Evolutionary conservation across 2,888 invertebrate genomes (phyloP), one percentile per base, ranked within the genome.

Genomic region (Onthophagus sagittarius): DNA sequence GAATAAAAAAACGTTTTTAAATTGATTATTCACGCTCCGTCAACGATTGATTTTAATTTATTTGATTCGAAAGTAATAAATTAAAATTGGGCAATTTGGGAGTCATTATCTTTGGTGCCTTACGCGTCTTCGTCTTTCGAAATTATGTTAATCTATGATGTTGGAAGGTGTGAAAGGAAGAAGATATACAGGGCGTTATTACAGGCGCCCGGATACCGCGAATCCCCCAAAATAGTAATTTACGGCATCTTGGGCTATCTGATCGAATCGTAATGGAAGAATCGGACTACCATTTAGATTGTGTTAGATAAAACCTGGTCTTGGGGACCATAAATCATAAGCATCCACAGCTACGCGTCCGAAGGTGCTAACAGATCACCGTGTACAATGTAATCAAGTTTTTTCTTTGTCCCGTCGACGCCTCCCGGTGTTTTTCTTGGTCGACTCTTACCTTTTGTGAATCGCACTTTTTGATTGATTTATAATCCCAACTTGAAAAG

Each of bases 281-380:
- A 79, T 78, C 80, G 74, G 79, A 80, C 82, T 81, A 81, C 82
- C 82, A 83, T 83, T 83, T 83, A 84, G 84, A 84, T 84, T 79
- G 82, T 80, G 82, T 79, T 77, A 76, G 83, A 84, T 83, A 83
- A 83, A 77, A 23, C 23, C 23, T 23, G 23, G 23, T 23, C 23
- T 23, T 23, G 69, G 76, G 77, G 75, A 75, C 76, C 80, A 82
- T 83, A 83, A 83, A 83, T 83, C 83, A 82, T 71, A 78, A 77
- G 76, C 77, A 78, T 76, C 73, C 75, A 14, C 15, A 14, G 7
- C 31, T 31, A 23, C 15, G 62, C n/a, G 62, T 13, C 23, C 14
- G 23, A 77, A 82, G 79, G 81, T 82, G 82, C 79, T 80, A 82
- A 82, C 79, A 74, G 76, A 70, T 70, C 72, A 64, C 15, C 65